These are phyloP conservation scores for Alloscopus bannaensis DNA, from an alignment of 2,888 invertebrate species.

Conservation along the genomic window DNA sequence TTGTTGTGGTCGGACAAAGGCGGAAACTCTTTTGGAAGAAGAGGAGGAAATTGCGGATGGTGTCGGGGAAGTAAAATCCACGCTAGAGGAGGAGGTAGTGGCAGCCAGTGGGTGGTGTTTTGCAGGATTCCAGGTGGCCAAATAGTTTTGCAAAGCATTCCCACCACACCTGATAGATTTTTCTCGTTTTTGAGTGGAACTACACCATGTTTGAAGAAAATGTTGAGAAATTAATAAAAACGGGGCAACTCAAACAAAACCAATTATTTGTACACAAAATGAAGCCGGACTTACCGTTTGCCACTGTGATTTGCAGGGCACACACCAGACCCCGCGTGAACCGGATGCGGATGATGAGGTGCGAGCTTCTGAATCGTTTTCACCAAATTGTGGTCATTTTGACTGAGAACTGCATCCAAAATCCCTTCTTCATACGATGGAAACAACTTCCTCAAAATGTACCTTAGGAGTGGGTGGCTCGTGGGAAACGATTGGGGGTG, in stretches of 20 bases:
- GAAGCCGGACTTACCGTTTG: constrained; percentile 50
- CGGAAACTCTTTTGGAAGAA: constrained; percentile 67
- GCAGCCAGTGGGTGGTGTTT: constrained; percentile 14
- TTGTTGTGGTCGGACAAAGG: constrained; percentile 72
- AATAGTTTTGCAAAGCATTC: constrained; percentile 71
- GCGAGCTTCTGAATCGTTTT: constrained; percentile 72
- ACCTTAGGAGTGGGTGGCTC: constrained; percentile 63
- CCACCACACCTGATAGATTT: constrained; percentile 69
- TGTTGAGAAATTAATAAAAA: constrained; percentile 18
- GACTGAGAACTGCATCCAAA: constrained; percentile 70
- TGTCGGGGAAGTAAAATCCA: not conserved
- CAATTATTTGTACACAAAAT: not conserved
- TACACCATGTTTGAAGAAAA: constrained; percentile 26
- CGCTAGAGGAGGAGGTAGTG: not conserved
- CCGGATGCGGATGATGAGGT: constrained; percentile 60
- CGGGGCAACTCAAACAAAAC: constrained; percentile 6
- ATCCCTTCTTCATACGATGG: constrained; percentile 70
- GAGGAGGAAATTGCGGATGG: constrained; percentile 20
- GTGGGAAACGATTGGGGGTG: constrained; percentile 4
- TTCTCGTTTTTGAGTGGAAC: constrained; percentile 61
- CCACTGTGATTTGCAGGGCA: constrained; percentile 44
- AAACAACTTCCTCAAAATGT: constrained; percentile 70
- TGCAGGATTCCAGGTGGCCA: constrained; percentile 70
- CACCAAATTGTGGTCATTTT: constrained; percentile 73
- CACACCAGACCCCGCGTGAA: constrained; percentile 16